phyloP scores from a whole-genome alignment of 1,140 invertebrate species.

The Drosophila mauritiana region DNA sequence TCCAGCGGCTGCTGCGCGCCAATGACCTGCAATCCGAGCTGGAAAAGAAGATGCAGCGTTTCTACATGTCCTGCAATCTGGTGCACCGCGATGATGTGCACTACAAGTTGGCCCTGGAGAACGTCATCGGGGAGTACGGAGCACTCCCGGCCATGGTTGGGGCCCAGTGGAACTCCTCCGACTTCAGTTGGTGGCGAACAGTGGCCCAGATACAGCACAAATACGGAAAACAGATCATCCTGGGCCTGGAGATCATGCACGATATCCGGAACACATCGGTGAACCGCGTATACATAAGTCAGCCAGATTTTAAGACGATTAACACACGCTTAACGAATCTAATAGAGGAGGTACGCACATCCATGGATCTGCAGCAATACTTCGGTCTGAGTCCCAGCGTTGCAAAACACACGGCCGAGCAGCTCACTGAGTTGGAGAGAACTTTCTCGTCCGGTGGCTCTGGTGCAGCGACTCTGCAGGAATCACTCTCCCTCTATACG shows the following conservation, averaged over 20 bases:
- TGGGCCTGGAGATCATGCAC: slow-evolving; percentile 53
- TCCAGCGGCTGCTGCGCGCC: slow-evolving; percentile 42
- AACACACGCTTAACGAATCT: neutral
- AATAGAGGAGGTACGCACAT: slow-evolving; percentile 11
- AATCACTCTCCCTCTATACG: slow-evolving; percentile 34
- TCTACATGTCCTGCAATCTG: slow-evolving; percentile 57
- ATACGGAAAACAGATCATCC: slow-evolving; percentile 56
- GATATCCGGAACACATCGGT: slow-evolving; percentile 54
- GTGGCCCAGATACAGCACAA: slow-evolving; percentile 60
- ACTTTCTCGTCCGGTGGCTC: slow-evolving; percentile 1
- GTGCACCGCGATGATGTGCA: slow-evolving; percentile 40
- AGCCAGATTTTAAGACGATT: neutral
- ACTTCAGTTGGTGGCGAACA: slow-evolving; percentile 69
- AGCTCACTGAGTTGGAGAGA: slow-evolving; percentile 29
- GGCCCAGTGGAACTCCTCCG: slow-evolving; percentile 34
- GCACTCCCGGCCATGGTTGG: slow-evolving; percentile 46
- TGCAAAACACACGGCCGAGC: slow-evolving; percentile 32
- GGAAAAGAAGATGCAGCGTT: slow-evolving; percentile 61
- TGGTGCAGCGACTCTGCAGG: neutral
- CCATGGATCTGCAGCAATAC: slow-evolving; percentile 28
- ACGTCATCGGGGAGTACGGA: slow-evolving; percentile 53
- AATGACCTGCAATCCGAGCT: slow-evolving; percentile 19
- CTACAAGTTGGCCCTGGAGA: slow-evolving; percentile 51
- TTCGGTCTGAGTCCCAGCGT: slow-evolving; percentile 21
- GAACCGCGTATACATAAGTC: slow-evolving; percentile 57